A percentile compares a stretch with the other conserved stretches of the same genome.
Evolutionary conservation across 2,113 vertebrate species (phyloP).

Genomic region (Hydropotes inermis): DNA sequence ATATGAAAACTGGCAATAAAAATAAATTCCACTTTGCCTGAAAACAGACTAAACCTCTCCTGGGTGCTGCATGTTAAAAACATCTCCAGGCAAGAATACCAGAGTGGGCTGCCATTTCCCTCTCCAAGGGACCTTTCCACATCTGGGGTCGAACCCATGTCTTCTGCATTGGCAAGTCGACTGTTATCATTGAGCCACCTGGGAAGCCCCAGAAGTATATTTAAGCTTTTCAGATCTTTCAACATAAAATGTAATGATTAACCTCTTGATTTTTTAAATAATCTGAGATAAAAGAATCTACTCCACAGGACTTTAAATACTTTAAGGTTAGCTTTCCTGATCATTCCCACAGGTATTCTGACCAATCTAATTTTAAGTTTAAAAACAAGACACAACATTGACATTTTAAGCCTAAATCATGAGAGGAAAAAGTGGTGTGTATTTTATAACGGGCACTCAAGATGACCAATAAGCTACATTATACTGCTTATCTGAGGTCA

Average conservation of each 20-base stretch:
- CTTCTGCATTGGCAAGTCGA: neutral
- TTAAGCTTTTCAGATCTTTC: neutral
- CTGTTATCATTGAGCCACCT: neutral
- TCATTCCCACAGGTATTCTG: neutral
- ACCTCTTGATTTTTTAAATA: neutral
- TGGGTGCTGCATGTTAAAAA: neutral
- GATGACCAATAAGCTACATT: neutral
- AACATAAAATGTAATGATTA: neutral
- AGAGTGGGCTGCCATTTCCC: neutral
- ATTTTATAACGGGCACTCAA: neutral
- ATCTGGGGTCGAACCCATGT: neutral
- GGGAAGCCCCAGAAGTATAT: neutral
- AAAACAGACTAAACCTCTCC: neutral
- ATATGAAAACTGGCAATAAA: slow-evolving; percentile 35
- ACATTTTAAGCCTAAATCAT: neutral
- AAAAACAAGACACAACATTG: neutral
- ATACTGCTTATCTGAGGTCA: neutral
- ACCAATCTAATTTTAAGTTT: neutral
- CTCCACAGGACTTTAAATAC: neutral
- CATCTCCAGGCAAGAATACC: neutral
- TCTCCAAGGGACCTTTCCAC: neutral
- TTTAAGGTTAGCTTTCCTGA: neutral
- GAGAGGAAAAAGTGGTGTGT: neutral
- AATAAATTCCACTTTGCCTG: slow-evolving; percentile 31
- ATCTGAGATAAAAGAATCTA: neutral